Evolutionary conservation across 1,140 invertebrate species (phyloP), one percentile per base, ranked within the genome.

Genomic region (Drosophila kanapiae): DNA sequence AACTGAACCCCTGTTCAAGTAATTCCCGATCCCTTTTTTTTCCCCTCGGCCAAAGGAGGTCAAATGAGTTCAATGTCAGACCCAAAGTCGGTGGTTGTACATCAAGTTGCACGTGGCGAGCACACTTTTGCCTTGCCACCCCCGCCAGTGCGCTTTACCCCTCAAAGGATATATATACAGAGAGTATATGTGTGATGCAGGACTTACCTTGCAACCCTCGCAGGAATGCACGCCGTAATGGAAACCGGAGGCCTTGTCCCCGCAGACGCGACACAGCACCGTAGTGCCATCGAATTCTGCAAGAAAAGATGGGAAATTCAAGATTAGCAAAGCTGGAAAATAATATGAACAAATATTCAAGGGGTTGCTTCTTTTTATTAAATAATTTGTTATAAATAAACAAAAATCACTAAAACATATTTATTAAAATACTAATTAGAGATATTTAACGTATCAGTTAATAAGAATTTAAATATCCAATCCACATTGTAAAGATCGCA

Each of bases 211-310:
- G 96, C 99, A 99, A 82, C 99, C 99, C 94, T 99, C 99, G 94
- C 99, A 99, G 77, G 98, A 99, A 94, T 99, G 98, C 74, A 99
- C 99, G 53, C 99, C 99, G 94, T 99, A 99, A 93, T 99, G 99
- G 94, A 99, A 99, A 63, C 99, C 99, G 90, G 98, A 99, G 51
- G 99, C 99, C 94, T 99, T 99, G 94, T 99, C 99, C 37, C 98
- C 99, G 93, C 99, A 99, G 1, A 99, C 99, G 57, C 98, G 96
- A 93, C 99, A 99, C 49, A 99, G 94, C 56, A 99, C 98, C 29
- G 98, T 99, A 51, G 98, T 99, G 31, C 98, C 98, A 94, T 99
- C 98, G 93, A 99, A 99, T 96, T 99, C 98, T 99, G 96, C 97
- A 93, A 94, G 93, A 27, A 67, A 53, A 54, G 48, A 38, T 63